Evolutionary conservation across 2,797 vertebrate genomes (phyloP).

Genomic region (Crypturellus tataupa): DNA sequence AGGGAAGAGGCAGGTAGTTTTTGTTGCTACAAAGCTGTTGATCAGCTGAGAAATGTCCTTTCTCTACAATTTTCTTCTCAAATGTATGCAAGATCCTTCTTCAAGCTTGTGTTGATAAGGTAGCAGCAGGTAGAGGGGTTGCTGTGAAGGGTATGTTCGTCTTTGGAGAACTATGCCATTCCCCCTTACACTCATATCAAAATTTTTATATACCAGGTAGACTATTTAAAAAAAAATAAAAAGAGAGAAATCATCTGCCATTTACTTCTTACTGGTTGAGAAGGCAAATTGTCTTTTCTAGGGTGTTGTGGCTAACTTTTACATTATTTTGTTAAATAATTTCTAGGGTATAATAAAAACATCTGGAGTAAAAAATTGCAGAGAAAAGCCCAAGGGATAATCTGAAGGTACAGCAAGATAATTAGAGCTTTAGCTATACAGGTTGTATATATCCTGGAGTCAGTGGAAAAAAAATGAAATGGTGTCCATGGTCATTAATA

Average conservation of each 20-base stretch:
- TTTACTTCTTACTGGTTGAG: constrained; percentile 16
- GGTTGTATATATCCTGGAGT: constrained; percentile 47
- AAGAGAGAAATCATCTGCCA: background rate
- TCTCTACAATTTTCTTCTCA: background rate
- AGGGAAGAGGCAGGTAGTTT: background rate
- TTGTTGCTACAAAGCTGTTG: background rate
- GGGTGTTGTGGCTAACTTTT: constrained; percentile 27
- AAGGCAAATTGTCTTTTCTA: constrained; percentile 1
- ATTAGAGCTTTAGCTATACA: background rate
- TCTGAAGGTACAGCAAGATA: constrained; percentile 42
- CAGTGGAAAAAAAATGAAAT: constrained; percentile 28
- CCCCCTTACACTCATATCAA: background rate
- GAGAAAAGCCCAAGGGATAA: constrained; percentile 29
- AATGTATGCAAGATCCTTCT: background rate
- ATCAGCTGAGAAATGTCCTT: background rate
- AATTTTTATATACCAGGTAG: background rate
- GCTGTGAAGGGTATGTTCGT: background rate
- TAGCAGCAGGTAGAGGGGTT: background rate
- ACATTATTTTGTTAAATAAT: constrained; percentile 3
- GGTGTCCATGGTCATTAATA: background rate
- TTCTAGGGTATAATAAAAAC: constrained; percentile 22
- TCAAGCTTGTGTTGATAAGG: background rate
- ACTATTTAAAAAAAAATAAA: background rate
- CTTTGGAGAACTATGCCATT: background rate
- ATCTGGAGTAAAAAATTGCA: constrained; percentile 35